Base-by-base conservation (phyloP, 2,797 vertebrate species). In the Discoglossus pictus region DNA sequence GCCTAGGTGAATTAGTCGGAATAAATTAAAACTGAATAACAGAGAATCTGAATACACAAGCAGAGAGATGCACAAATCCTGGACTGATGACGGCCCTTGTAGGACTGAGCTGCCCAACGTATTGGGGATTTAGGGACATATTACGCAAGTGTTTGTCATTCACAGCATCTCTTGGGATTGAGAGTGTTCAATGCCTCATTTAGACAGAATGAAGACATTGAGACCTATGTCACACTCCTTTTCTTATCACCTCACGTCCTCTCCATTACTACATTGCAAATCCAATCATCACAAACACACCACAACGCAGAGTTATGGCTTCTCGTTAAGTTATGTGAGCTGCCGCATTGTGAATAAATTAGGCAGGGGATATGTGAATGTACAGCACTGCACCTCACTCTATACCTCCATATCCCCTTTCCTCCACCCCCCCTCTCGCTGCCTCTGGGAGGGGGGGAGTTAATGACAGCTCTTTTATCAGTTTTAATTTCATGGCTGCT, bases 221-320 rank as follows among this genome's bases (percentile, higher is more conserved):
- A 71, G 35, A 35, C 51, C 47, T 15, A 21, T 48, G 52, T 64
- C 61, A 59, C 25, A 35, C 21, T 10, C 3, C 12, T 59, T 5
- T 63, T 40, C 58, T 58, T 58, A 51, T 58, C 43, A 42, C 24
- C 43, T 69, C 67, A 69, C 42, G 51, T 54, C 61, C 34, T 21
- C 16, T 60, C 58, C 52, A 64, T 63, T 70, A 64, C 60, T 59
- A 25, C 36, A 40, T 43, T 51, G 21, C 61, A 65, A 52, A 51
- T 65, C 52, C 54, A 71, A 64, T 64, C 61, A 59, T 65, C 53
- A 71, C 53, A 65, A 71, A 59, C 44, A 64, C 46, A 64, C 36
- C 43, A 65, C 61, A 64, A 52, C 46, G 52, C 38, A 44, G 61
- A 59, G 46, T 71, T 71, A 63, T 64, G 43, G 60, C 68, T 42